Evolutionary conservation across 1,140 invertebrate species (phyloP).

Genomic region (Galendromus occidentalis): DNA sequence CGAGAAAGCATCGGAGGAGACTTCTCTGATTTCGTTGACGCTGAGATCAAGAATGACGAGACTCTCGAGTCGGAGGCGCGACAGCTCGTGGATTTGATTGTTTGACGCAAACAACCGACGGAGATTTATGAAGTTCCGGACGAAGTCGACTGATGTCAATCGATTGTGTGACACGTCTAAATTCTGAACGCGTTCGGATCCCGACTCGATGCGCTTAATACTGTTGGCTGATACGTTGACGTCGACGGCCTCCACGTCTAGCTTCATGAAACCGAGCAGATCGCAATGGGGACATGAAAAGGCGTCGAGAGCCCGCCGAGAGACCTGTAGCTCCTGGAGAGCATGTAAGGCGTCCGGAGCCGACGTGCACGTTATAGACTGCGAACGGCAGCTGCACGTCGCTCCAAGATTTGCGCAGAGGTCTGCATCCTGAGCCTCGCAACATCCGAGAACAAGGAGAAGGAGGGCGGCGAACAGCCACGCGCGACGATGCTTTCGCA

Average conservation of each 20-base stretch:
- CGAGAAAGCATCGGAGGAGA: conserved; percentile 11
- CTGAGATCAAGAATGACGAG: conserved; percentile 16
- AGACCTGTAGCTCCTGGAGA: background rate
- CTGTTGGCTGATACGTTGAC: background rate
- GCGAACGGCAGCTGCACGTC: background rate
- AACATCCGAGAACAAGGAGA: background rate
- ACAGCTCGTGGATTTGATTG: background rate
- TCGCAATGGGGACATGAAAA: background rate
- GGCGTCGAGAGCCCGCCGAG: background rate
- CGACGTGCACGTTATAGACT: background rate
- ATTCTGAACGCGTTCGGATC: background rate
- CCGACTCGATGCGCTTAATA: background rate
- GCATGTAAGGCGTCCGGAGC: background rate
- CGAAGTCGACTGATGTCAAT: background rate
- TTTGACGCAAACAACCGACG: background rate
- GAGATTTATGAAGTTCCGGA: background rate
- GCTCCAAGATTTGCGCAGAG: background rate
- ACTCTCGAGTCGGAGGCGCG: background rate
- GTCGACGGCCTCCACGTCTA: background rate
- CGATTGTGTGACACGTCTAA: background rate
- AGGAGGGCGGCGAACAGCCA: conserved; percentile 47
- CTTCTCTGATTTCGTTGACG: conserved; percentile 13
- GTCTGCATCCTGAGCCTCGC: background rate
- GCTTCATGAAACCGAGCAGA: background rate
- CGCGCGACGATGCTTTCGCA: too few relatives aligned